Evolutionary conservation across 2,113 vertebrate genomes (phyloP), one percentile per base, ranked within the genome.

Genomic region (Rhabdornis inornatus): DNA sequence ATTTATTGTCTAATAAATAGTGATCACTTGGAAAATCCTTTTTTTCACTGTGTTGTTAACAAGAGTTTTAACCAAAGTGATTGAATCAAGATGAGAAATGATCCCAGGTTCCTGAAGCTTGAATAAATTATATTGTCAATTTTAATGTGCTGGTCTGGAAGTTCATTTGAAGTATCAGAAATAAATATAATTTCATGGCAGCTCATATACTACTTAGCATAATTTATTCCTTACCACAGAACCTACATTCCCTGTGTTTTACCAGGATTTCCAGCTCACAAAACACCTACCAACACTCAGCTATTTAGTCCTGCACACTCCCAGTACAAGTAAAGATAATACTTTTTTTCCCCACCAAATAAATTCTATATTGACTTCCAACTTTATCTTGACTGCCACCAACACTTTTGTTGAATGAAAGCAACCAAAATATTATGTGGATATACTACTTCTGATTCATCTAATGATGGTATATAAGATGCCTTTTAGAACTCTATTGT

Each of bases 1-100:
- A 90, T 93, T 77, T 92, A 53, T 83, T 77, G 16, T 77, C 50
- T 92, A 91, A 90, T 92, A 91, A 95, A 90, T 83, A 85, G 42
- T 31, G 44, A 92, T 92, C 59, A 55, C 42, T 87, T 87, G 39
- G 27, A 87, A 90, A 94, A 87, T 82, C 22, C 6, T 59, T 81
- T 80, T 47, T 70, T 91, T 83, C 79, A 31, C 28, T 70, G 3
- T 65, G 31, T 69, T 82, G 52, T 89, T 95, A 91, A 69, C n/a
- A 74, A 91, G 53, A 85, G 44, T 8, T 92, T 79, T 89, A 79
- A 84, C 37, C 21, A 23, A 92, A 89, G 39, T 76, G 69, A 75
- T 69, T 85, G 91, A 92, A 91, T 87, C 57, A 94, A 76, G 35
- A 87, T 3, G 2, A 95, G 47, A 90, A 95, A 92, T 80, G 5